Base-by-base conservation (phyloP, 1,140 invertebrate species). In the Cotesia chilonis region DNA sequence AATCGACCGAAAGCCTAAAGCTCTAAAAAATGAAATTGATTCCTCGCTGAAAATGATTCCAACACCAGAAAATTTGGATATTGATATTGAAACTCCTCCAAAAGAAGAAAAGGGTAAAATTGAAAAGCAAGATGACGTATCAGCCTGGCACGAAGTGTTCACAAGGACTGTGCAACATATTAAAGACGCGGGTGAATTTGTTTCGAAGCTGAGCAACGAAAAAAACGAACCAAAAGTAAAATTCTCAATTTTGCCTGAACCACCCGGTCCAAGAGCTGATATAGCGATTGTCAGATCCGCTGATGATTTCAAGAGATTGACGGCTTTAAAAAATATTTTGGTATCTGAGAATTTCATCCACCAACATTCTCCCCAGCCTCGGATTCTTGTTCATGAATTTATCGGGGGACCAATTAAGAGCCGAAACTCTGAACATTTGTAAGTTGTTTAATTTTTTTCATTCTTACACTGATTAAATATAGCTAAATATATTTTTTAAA, bases 171-270 rank as follows among this genome's bases (percentile, higher is more conserved):
- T 72, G 6, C 9, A 71, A 0, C 67, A 61, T 0, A 0, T 74
- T 0, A 41, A 72, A 12, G 4, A 69, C 1, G 7, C 61, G 1
- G 75, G 57, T 2, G 52, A 55, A 10, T 28, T 60, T 4, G 14
- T 17, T 4, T 0, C 61, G 4, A 28, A 52, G 28, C 12, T n/a
- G 14, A 35, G 28, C 54, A 57, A 4, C 2, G 2, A 28, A 68
- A 61, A 51, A 2, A 10, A 64, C 0, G 6, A 64, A 0, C 7
- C 57, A 5, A 70, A 76, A 5, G 36, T 69, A 35, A 4, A 61
- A n/a, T 73, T 82, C 10, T 80, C 76, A 4, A 83, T 83, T 36
- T 75, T 74, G 12, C 82, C 82, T 0, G 82, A 84, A 65, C 73
- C 82, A 9, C 81, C 81, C 3, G 5, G 55, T 35, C 76, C 73